Conservation (phyloP, 2,888 invertebrate species). For the Lysandra coridon region DNA sequence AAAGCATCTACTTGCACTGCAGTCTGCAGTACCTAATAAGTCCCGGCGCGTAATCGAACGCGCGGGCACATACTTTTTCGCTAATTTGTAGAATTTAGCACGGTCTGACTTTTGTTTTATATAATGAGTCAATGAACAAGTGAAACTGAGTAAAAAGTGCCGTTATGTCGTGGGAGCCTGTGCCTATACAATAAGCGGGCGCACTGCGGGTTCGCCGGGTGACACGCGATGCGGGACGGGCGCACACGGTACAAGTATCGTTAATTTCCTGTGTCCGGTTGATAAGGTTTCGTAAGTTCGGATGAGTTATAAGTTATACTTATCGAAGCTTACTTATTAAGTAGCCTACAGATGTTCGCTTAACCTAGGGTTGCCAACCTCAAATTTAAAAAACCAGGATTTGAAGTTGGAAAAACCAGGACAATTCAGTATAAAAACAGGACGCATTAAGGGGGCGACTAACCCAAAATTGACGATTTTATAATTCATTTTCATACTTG, state of each 20-base stretch:
- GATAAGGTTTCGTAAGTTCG: too few relatives aligned
- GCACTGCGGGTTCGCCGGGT: not conserved
- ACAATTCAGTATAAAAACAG: too few relatives aligned
- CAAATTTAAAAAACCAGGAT: too few relatives aligned
- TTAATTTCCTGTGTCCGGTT: not conserved
- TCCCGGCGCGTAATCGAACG: not conserved
- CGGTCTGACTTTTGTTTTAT: not conserved
- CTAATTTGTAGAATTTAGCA: not conserved
- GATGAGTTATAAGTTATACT: too few relatives aligned
- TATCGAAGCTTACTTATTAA: too few relatives aligned
- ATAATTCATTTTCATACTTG: too few relatives aligned
- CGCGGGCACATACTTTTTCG: not conserved
- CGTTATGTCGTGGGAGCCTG: constrained; percentile 12
- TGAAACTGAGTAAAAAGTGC: not conserved
- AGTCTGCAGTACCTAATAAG: not conserved
- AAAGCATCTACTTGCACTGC: not conserved
- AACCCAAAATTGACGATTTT: too few relatives aligned
- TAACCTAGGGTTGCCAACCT: too few relatives aligned
- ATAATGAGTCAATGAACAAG: not conserved
- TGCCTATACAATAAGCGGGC: not conserved
- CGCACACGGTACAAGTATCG: not conserved
- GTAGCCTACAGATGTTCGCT: too few relatives aligned
- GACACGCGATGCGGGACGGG: not conserved
- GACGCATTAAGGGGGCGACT: too few relatives aligned
- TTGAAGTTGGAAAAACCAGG: too few relatives aligned